These are phyloP conservation scores for Pollenia griseotomentosa DNA, from an alignment of 2,888 invertebrate species.

Conservation along the genomic window DNA sequence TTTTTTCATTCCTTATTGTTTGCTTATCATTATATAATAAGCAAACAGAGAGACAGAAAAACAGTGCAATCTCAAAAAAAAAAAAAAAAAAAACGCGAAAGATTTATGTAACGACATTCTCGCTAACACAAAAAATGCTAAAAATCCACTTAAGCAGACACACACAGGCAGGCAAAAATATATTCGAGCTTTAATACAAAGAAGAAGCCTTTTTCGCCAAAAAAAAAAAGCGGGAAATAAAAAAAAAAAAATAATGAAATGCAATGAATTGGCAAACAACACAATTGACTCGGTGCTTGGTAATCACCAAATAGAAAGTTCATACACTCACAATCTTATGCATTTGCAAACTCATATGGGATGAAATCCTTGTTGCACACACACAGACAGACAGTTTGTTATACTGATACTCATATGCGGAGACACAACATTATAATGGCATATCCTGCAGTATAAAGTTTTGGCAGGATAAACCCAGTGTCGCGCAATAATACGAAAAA, in stretches of 20 bases:
- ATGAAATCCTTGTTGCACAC: slow-evolving; percentile 11
- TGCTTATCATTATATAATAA: slow-evolving; percentile 45
- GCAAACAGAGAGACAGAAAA: background rate
- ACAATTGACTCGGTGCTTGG: slow-evolving; percentile 65
- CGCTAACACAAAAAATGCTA: slow-evolving; percentile 14
- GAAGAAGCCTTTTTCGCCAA: slow-evolving; percentile 34
- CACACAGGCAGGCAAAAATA: slow-evolving; percentile 2
- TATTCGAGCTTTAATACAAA: background rate
- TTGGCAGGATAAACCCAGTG: slow-evolving; percentile 51
- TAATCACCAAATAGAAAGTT: slow-evolving; percentile 62
- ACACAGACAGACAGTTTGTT: background rate
- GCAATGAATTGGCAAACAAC: slow-evolving; percentile 73
- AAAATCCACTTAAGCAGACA: slow-evolving; percentile 32
- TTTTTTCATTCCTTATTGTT: slow-evolving; percentile 28
- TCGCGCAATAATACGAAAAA: slow-evolving; percentile 2
- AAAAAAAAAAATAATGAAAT: slow-evolving; percentile 17
- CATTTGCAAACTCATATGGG: background rate
- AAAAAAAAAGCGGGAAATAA: slow-evolving; percentile 4
- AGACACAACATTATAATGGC: slow-evolving; percentile 40
- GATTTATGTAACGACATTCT: slow-evolving; percentile 47
- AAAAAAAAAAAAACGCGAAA: slow-evolving; percentile 20
- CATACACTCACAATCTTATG: slow-evolving; percentile 51
- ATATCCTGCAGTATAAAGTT: slow-evolving; percentile 47
- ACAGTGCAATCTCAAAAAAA: background rate
- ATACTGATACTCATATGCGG: slow-evolving; percentile 50